Percentiles rank a stretch among this genome's conserved stretches.
Evolutionary conservation across 2,113 vertebrate genomes (phyloP).

Genomic region (Bothrops jararaca): DNA sequence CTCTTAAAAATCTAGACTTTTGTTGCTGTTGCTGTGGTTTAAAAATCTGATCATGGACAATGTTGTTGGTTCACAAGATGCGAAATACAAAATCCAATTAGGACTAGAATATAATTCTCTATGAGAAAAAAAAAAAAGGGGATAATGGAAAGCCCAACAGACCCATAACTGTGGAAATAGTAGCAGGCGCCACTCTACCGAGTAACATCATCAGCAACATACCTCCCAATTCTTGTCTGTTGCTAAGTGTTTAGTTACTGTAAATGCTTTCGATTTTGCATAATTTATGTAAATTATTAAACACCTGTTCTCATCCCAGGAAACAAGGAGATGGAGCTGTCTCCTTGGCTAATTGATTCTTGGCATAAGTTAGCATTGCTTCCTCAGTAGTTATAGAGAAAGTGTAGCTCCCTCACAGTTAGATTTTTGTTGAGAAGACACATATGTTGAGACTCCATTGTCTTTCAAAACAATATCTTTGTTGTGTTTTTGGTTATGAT

Average conservation of each 20-base stretch:
- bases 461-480: constrained; percentile 29
- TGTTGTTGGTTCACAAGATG: constrained; percentile 36
- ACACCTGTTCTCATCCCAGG: constrained; percentile 71
- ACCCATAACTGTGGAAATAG: constrained; percentile 26
- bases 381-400: constrained; percentile 59
- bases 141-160: constrained; percentile 48
- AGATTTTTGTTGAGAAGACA: constrained; percentile 59
- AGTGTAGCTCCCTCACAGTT: constrained; percentile 56
- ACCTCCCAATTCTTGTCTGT: constrained; percentile 60
- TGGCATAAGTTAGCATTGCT: constrained; percentile 65
- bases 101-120: constrained; percentile 49
- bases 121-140: constrained; percentile 36
- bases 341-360: constrained; percentile 66
- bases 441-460: constrained; percentile 60
- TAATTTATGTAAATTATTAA: constrained; percentile 77
- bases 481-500: constrained; percentile 1
- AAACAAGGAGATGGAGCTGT: constrained; percentile 63
- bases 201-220: constrained; percentile 48
- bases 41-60: constrained; percentile 21
- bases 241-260: constrained; percentile 64
- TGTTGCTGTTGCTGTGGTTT: constrained; percentile 27
- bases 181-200: constrained; percentile 36
- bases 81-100: constrained; percentile 45
- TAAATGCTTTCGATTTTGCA: constrained; percentile 65
- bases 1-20: constrained; percentile 21